These are phyloP conservation scores for Archocentrus centrarchus DNA, from an alignment of 2,113 vertebrate genomes.

Conservation along the genomic window DNA sequence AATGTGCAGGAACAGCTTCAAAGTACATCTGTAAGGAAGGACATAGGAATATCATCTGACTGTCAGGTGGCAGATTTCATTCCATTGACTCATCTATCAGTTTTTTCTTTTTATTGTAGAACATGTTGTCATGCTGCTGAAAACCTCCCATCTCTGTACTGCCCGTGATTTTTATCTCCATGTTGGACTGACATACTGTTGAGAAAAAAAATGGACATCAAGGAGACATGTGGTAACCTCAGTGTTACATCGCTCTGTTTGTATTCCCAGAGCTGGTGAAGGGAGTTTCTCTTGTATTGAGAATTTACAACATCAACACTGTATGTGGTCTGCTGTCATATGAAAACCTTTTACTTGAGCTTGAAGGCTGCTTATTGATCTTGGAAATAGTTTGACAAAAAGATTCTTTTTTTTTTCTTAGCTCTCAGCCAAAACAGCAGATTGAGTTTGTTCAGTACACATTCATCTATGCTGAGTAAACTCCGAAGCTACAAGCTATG, in stretches of 20 bases:
- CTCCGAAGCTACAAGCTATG: background rate
- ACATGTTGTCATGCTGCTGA: background rate
- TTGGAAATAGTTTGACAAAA: background rate
- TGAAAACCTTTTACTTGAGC: background rate
- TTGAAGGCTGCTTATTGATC: background rate
- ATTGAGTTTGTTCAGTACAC: background rate
- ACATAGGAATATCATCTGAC: background rate
- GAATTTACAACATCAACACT: background rate
- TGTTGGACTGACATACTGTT: background rate
- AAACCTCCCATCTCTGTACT: background rate
- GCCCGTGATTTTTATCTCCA: constrained; percentile 27
- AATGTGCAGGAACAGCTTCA: background rate
- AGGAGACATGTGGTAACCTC: constrained; percentile 12
- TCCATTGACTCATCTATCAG: constrained; percentile 19
- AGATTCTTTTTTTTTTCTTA: background rate
- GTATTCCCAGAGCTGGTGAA: constrained; percentile 8
- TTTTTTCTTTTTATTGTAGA: constrained; percentile 17
- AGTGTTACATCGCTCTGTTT: background rate
- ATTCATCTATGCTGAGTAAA: background rate
- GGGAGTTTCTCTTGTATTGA: background rate
- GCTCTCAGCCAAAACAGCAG: background rate
- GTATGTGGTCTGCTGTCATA: background rate
- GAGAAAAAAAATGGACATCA: constrained; percentile 30
- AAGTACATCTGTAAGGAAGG: background rate
- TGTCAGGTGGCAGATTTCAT: background rate